Base-by-base conservation (phyloP, 2,113 vertebrate genomes). In the Eubucco bourcierii region DNA sequence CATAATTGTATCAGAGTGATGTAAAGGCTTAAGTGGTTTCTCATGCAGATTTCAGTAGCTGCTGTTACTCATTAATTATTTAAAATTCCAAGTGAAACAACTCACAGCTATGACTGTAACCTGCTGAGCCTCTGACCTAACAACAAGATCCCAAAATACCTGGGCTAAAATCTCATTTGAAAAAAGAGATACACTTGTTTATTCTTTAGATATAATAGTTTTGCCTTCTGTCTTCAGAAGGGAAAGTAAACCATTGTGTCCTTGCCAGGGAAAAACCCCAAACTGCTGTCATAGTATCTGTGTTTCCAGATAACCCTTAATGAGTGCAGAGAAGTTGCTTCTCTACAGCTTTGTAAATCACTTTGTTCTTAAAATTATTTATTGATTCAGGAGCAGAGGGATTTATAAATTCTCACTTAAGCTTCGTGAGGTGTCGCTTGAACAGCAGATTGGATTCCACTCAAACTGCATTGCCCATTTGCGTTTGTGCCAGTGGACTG, bases 11-110 rank as follows among this genome's bases (percentile, higher is more conserved):
- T 86, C 5, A 12, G 33, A 9, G 12, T 82, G 56, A 66, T 74
- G 59, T 74, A 81, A 80, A 73, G 63, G 47, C 79, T 53, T 47
- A 59, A 80, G 65, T 72, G 55, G 10, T 81, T 93, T 94, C 80
- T 88, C 28, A 23, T 70, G 34, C n/a, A 59, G 78, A 82, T 79
- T 88, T 90, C 37, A 44, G 75, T 33, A 23, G 31, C 67, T 84
- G 87, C 75, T 92, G 74, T 93, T 92, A 73, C 71, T 78, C 80
- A 84, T 90, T 66, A 84, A 63, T 87, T 90, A 82, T 71, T 77
- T 80, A 80, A 91, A 92, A 90, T 94, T 89, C 72, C 70, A 87
- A 66, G 17, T 56, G 52, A 18, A 34, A 7, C 60, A 77, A 7
- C 83, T 95, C 86, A 82, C 18, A 84, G 39, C 9, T 70, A 56